Base-by-base conservation (phyloP, 2,888 invertebrate species). In the Euproctis similis region DNA sequence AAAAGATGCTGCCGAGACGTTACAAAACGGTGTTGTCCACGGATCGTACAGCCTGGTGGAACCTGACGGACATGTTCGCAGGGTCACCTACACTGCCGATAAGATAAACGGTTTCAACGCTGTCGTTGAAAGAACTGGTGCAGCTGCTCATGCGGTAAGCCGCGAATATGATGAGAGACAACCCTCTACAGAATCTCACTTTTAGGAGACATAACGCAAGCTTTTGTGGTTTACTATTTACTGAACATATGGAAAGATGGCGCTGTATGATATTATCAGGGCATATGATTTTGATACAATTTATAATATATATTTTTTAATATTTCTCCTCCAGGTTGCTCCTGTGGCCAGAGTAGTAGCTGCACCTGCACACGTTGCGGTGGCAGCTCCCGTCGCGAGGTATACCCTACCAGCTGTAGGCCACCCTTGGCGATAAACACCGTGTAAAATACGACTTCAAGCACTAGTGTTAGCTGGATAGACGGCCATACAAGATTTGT, bases 61-160 rank as follows among this genome's bases (percentile, higher is more conserved):
- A 35, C 86, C 86, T 2, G 86, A 86, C 41, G 86, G 86, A 18
- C 84, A 85, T 48, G 38, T 86, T 1, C 58, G 86, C 21, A 66
- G 75, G 41, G 86, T 86, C 25, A 84, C 85, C 8, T 86, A 86
- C 62, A 86, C 85, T n/a, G 85, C 86, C 1, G 86, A 86, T 45
- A 77, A 85, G 26, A 48, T 85, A 33, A 84, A 86, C 45, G 86
- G 86, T 0, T 86, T 86, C 65, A 85, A 85, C 42, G 86, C 86
- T 4, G 85, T 85, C 4, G 86, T 86, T 2, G 84, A 86, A 46
- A 73, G 85, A 53, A 73, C 81, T 2, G 85, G 85, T 1, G 72
- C 54, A 4, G 56, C 65, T 12, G 68, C 68, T 12, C 81, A 82
- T 46, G 74, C 71, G 42, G 78, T 82, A 28, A 73, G 69, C n/a